Conservation (phyloP, 1,140 invertebrate genomes). For the Zaprionus africanus region DNA sequence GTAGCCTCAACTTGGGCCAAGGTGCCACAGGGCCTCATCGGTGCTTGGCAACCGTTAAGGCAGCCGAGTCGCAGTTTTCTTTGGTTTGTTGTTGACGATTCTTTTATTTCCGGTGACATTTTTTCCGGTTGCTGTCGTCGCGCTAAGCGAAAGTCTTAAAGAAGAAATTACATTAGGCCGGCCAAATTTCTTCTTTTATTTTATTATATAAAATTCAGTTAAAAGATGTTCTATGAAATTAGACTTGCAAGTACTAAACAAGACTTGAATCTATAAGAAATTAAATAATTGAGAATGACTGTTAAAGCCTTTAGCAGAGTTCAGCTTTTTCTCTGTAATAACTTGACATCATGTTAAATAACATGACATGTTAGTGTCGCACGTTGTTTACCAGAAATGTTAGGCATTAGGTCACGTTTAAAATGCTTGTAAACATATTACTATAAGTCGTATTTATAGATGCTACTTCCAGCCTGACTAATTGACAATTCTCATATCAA, state of each 20-base stretch:
- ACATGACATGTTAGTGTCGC: background rate
- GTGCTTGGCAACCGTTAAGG: conserved; percentile 27
- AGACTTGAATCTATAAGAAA: background rate
- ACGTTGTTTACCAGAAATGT: background rate
- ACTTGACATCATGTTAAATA: background rate
- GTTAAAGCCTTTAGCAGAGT: background rate
- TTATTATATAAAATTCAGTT: background rate
- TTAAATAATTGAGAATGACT: background rate
- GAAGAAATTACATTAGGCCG: background rate
- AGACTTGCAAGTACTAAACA: too few relatives aligned
- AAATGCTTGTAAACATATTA: background rate
- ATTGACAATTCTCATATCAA: background rate
- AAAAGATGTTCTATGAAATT: background rate
- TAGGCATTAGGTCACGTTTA: background rate
- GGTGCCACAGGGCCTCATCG: background rate
- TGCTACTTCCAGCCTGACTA: background rate
- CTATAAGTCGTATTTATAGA: background rate
- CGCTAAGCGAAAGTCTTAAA: background rate
- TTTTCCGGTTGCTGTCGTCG: conserved; percentile 1
- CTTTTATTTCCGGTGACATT: conserved; percentile 16
- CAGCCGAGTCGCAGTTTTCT: conserved; percentile 7
- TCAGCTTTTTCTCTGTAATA: background rate
- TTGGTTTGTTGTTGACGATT: conserved; percentile 13
- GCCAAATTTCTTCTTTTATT: background rate
- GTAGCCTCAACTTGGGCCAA: conserved; percentile 13